These are phyloP conservation scores for Phthorimaea operculella DNA, from an alignment of 1,140 invertebrate species.

Conservation along the genomic window DNA sequence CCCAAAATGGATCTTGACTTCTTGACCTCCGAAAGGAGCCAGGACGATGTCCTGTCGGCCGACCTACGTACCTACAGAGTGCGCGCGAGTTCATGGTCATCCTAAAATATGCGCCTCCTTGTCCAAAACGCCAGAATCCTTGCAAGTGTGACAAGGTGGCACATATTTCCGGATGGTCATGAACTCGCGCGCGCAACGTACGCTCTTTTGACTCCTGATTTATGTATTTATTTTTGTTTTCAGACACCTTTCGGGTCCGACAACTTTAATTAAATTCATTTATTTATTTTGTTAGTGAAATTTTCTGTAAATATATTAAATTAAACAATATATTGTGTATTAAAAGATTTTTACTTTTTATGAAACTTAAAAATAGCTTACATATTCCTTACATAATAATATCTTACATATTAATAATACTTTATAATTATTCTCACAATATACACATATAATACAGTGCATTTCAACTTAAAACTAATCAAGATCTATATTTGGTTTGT, in stretches of 20 bases:
- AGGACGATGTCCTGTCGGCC: too few relatives aligned
- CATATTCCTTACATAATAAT: conserved; percentile 41
- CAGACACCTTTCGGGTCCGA: conserved; percentile 63
- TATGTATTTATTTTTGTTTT: conserved; percentile 32
- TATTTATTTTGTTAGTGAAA: background rate
- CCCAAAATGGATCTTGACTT: too few relatives aligned
- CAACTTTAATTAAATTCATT: conserved; percentile 27
- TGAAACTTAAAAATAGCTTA: conserved; percentile 37
- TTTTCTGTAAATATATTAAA: background rate
- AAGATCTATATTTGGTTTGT: conserved; percentile 39
- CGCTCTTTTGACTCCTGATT: too few relatives aligned
- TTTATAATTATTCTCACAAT: conserved; percentile 31
- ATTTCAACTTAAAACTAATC: conserved; percentile 34
- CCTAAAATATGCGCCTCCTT: too few relatives aligned
- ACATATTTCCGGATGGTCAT: too few relatives aligned
- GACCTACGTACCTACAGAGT: too few relatives aligned
- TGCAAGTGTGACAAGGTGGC: too few relatives aligned
- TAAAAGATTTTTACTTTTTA: conserved; percentile 12
- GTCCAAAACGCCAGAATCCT: too few relatives aligned
- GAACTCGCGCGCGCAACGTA: too few relatives aligned
- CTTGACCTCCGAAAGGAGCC: too few relatives aligned
- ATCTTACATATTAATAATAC: conserved; percentile 35
- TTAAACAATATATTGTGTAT: background rate
- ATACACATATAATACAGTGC: conserved; percentile 25
- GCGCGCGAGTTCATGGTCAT: too few relatives aligned